A percentile compares a stretch with the other conserved stretches of the same genome.
Evolutionary conservation across 2,888 invertebrate species (phyloP).

Genomic region (Nephrotoma guestfalica): DNA sequence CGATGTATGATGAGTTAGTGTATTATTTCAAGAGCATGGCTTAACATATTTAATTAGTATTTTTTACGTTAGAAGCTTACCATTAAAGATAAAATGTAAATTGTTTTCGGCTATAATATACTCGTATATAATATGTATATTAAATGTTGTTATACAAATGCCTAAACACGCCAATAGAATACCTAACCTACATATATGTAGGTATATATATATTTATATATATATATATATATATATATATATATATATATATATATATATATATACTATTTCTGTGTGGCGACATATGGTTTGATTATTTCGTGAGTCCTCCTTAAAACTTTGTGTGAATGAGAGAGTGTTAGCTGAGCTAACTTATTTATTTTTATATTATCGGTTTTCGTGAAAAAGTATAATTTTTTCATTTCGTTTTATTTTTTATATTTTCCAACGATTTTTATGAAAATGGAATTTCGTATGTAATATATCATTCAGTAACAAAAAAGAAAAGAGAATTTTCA

Average conservation of each 20-base stretch:
- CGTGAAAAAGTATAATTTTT: neutral
- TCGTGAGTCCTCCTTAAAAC: neutral
- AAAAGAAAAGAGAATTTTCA: neutral
- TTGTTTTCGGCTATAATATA: too few relatives aligned
- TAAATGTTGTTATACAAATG: too few relatives aligned
- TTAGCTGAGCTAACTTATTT: neutral
- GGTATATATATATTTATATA: too few relatives aligned
- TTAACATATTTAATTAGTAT: too few relatives aligned
- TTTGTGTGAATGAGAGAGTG: neutral
- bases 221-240: too few relatives aligned
- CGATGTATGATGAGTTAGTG: too few relatives aligned
- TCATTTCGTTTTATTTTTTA: neutral
- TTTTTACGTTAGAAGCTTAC: too few relatives aligned
- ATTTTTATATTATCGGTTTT: neutral
- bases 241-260: too few relatives aligned
- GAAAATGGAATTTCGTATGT: neutral
- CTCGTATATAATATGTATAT: too few relatives aligned
- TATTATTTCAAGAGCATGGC: too few relatives aligned
- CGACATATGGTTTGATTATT: neutral
- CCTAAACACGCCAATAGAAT: neutral
- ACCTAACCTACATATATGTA: neutral
- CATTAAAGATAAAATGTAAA: too few relatives aligned
- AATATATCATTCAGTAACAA: neutral
- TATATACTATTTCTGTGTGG: neutral
- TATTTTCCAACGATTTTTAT: neutral